Percentiles rank a stretch among this genome's conserved stretches.
Evolutionary conservation across 2,797 vertebrate genomes (phyloP).

Genomic region (Acrossocheilus wenchowensis): DNA sequence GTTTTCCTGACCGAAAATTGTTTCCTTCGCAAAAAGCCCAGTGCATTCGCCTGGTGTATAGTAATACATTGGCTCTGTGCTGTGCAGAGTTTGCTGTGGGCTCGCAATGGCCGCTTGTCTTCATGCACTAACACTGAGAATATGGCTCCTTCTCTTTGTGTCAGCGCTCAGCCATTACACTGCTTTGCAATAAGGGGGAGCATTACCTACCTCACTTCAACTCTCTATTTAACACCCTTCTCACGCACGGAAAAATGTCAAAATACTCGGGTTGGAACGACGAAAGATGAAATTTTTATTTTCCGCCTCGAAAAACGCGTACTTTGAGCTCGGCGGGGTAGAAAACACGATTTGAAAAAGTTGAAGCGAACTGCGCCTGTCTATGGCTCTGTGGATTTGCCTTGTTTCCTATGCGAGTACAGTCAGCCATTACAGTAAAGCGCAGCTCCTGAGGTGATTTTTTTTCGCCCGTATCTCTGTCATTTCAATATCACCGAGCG

Average conservation of each 20-base stretch:
- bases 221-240: slow-evolving; percentile 64
- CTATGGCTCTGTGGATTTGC: slow-evolving; percentile 82
- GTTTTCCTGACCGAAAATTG: slow-evolving; percentile 69
- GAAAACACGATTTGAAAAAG: slow-evolving; percentile 86
- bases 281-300: slow-evolving; percentile 69
- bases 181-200: slow-evolving; percentile 78
- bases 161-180: slow-evolving; percentile 85
- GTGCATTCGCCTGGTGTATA: slow-evolving; percentile 81
- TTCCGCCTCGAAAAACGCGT: slow-evolving; percentile 66
- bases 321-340: slow-evolving; percentile 61
- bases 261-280: slow-evolving; percentile 58
- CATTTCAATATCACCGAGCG: slow-evolving; percentile 44
- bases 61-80: slow-evolving; percentile 81
- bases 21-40: slow-evolving; percentile 76
- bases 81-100: slow-evolving; percentile 81
- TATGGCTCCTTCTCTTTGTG: slow-evolving; percentile 98
- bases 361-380: slow-evolving; percentile 87
- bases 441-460: slow-evolving; percentile 83
- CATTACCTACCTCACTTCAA: slow-evolving; percentile 72
- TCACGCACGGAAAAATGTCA: slow-evolving; percentile 63
- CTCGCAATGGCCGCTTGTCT: slow-evolving; percentile 89
- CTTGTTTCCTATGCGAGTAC: slow-evolving; percentile 90
- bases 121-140: slow-evolving; percentile 88
- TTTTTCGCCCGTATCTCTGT: slow-evolving; percentile 58
- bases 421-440: slow-evolving; percentile 97